phyloP scores from a whole-genome alignment of 2,888 invertebrate species.

The Tryphoninae sp. region DNA sequence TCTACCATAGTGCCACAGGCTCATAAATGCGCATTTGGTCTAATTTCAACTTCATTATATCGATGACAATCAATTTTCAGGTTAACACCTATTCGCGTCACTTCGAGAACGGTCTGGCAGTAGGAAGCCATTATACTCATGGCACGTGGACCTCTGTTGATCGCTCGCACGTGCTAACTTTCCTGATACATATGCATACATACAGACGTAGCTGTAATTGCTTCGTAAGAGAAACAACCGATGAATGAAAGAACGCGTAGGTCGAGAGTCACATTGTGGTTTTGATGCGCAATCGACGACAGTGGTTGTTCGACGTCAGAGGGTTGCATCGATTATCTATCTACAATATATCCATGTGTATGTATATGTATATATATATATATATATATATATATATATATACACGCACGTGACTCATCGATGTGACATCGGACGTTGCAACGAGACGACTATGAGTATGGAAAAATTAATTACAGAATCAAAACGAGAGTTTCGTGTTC shows the following conservation, averaged over 20 bases:
- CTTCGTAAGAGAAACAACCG: not conserved
- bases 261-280: not conserved
- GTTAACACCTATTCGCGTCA: not conserved
- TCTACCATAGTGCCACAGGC: too few relatives aligned
- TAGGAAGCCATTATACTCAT: not conserved
- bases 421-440: not conserved
- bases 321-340: not conserved
- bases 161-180: slow-evolving; percentile 5
- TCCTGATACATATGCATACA: not conserved
- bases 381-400: not conserved
- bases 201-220: not conserved
- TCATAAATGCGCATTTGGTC: too few relatives aligned
- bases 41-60: too few relatives aligned
- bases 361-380: not conserved
- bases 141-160: not conserved
- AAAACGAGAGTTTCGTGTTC: not conserved
- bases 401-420: not conserved
- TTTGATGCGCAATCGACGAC: not conserved
- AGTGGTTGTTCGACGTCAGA: not conserved
- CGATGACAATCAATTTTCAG: too few relatives aligned
- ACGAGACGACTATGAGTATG: not conserved
- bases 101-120: not conserved
- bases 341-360: not conserved
- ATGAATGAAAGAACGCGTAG: not conserved
- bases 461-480: not conserved